These are phyloP conservation scores for Anniella stebbinsi DNA, from an alignment of 2,797 vertebrate species.

Conservation along the genomic window DNA sequence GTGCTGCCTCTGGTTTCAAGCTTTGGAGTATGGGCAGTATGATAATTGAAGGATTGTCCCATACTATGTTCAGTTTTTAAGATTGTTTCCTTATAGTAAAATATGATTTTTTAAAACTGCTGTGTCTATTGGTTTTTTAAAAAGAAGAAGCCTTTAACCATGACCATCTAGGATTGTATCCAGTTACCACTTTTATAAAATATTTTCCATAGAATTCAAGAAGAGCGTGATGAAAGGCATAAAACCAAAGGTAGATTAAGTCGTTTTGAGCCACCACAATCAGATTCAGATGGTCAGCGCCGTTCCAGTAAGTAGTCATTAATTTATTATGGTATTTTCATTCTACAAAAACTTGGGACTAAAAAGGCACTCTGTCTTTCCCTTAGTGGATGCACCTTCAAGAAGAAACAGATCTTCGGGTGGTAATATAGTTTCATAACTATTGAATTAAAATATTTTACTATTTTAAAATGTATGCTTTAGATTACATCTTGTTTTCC, in stretches of 20 bases:
- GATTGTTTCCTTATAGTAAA: not conserved
- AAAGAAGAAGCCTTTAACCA: constrained; percentile 22
- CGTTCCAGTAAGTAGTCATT: constrained; percentile 88
- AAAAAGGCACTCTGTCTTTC: constrained; percentile 79
- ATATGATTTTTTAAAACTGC: constrained; percentile 11
- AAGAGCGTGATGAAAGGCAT: constrained; percentile 96
- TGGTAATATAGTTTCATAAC: constrained; percentile 88
- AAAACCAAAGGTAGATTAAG: constrained; percentile 96
- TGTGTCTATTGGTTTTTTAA: not conserved
- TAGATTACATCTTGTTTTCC: constrained; percentile 63
- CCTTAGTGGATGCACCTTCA: constrained; percentile 96
- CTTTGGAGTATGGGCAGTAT: too few species aligned
- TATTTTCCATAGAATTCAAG: constrained; percentile 90
- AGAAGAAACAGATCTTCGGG: constrained; percentile 98
- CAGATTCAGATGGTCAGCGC: constrained; percentile 89
- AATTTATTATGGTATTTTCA: constrained; percentile 62
- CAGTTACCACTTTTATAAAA: constrained; percentile 47
- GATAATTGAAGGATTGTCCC: constrained; percentile 6
- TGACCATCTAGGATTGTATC: not conserved
- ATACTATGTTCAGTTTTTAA: not conserved
- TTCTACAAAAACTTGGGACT: constrained; percentile 69
- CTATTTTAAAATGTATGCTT: constrained; percentile 62
- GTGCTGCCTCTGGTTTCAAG: too few species aligned
- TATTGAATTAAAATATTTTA: constrained; percentile 46
- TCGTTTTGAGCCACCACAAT: constrained; percentile 94